These are phyloP conservation scores for Myotis davidii DNA, from an alignment of 2,113 vertebrate genomes.

Conservation along the genomic window DNA sequence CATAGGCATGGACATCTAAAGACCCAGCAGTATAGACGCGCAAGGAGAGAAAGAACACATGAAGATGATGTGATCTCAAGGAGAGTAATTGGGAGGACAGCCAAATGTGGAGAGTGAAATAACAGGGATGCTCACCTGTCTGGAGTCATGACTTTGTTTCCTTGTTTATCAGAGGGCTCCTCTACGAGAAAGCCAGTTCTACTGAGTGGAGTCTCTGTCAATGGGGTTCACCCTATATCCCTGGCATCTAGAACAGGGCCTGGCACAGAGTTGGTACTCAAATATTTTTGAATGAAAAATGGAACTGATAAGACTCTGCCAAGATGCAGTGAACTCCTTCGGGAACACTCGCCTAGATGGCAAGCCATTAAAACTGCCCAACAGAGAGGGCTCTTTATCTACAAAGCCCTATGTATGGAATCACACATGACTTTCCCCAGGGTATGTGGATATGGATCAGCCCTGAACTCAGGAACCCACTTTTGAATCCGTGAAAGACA, in stretches of 20 bases:
- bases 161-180: not conserved
- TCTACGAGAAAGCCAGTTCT: not conserved
- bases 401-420: not conserved
- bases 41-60: not conserved
- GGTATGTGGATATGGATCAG: not conserved
- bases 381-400: not conserved
- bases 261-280: not conserved
- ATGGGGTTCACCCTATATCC: not conserved
- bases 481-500: not conserved
- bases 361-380: not conserved
- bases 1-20: not conserved
- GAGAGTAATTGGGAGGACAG: not conserved
- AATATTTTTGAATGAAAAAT: not conserved
- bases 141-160: not conserved
- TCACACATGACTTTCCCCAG: not conserved
- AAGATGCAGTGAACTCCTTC: not conserved
- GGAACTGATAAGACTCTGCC: not conserved
- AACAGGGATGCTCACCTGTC: not conserved
- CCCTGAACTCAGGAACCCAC: not conserved
- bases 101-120: not conserved
- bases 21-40: not conserved
- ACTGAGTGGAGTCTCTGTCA: not conserved
- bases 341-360: not conserved
- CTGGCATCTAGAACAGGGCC: not conserved
- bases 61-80: not conserved